Conservation (phyloP, 2,888 invertebrate species). For the Drosophila mulleri region DNA sequence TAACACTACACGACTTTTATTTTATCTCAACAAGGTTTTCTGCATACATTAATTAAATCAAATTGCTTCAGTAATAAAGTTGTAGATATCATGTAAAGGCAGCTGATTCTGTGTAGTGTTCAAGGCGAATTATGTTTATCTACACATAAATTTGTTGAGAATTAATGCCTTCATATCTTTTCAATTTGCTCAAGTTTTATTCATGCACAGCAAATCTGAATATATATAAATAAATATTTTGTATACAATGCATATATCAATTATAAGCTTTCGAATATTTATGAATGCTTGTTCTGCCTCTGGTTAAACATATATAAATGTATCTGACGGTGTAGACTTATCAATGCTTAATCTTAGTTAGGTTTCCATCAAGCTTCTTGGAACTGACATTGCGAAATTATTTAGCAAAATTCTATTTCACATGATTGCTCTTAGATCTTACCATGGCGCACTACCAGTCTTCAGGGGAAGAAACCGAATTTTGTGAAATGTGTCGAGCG, state of each 20-base stretch:
- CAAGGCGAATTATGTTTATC: too few species aligned
- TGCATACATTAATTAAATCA: neutral
- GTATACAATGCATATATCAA: neutral
- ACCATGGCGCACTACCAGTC: neutral
- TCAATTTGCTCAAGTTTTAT: neutral
- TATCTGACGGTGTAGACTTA: neutral
- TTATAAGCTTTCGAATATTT: too few species aligned
- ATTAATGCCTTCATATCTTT: too few species aligned
- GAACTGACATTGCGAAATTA: constrained; percentile 1
- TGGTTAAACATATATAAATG: neutral
- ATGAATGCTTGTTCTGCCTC: too few species aligned
- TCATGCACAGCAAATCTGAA: neutral
- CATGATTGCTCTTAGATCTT: neutral
- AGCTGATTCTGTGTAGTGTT: too few species aligned
- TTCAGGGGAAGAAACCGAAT: constrained; percentile 23
- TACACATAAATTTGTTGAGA: neutral
- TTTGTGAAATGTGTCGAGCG: constrained; percentile 36
- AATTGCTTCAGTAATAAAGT: neutral
- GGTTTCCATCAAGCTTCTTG: neutral
- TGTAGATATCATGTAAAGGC: too few species aligned
- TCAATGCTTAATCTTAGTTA: neutral
- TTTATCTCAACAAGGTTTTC: neutral
- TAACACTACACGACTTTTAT: neutral
- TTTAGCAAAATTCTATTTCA: neutral
- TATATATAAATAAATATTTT: neutral